Evolutionary conservation across 2,888 invertebrate species (phyloP), one percentile per base, ranked within the genome.

Genomic region (Podotricha telesiphe): DNA sequence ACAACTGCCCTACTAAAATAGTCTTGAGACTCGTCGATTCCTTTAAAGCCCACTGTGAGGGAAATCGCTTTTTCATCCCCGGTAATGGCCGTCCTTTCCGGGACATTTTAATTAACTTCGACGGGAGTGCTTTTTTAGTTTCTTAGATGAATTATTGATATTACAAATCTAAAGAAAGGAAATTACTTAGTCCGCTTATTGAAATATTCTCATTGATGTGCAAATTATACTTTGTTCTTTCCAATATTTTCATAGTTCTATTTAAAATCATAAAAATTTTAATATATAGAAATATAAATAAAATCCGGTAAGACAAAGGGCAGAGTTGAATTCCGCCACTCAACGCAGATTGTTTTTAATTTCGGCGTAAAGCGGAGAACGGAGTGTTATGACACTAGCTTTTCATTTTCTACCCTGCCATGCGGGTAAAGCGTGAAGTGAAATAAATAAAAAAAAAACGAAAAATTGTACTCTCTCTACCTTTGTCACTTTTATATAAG

Each of bases 51-150:
- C 83, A 81, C 82, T 86, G 82, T 82, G 79, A 84, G 85, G 84
- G 86, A 89, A 92, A 91, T 90, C 88, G 90, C 89, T 90, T 91
- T 91, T 91, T 91, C 91, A 91, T 91, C 86, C 88, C 81, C 80
- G 81, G 85, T 90, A 90, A 91, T 88, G 88, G 86, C 80, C 82
- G 80, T 80, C 83, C 83, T 83, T 85, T 83, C 83, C 83, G 87
- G 85, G 85, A 90, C 88, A 82, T 91, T 91, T 91, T 91, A 92
- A 92, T 92, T 91, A 90, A 89, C 88, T 87, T 73, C 71, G 77
- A 80, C 77, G 77, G 75, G 76, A 84, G 82, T 79, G 83, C 80
- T 82, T 86, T 85, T 89, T 88, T 86, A 88, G 86, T 87, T 89
- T 81, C 77, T 70, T 55, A 74, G 75, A 82, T 86, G 83, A 88